phyloP scores from a whole-genome alignment of 2,113 vertebrate species.

The Rhynchomys soricoides region DNA sequence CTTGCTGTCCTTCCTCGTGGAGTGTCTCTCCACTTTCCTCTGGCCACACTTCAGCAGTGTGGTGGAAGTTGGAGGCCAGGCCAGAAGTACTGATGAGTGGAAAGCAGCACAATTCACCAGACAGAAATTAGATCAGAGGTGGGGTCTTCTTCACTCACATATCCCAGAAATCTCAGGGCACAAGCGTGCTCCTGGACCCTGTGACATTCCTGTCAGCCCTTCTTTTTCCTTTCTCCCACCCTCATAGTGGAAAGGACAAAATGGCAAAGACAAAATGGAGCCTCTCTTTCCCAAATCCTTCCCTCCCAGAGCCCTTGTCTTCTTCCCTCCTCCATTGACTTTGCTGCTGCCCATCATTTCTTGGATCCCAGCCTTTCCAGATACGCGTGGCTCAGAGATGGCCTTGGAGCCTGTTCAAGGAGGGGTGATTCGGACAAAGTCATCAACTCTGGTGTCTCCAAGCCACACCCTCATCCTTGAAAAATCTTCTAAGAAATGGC shows the following conservation, averaged over 20 bases:
- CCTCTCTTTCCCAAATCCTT: background rate
- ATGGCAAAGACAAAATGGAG: background rate
- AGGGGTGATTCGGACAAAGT: background rate
- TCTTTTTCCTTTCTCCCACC: background rate
- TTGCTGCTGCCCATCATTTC: background rate
- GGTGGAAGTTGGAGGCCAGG: background rate
- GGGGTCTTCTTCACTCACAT: background rate
- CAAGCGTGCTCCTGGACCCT: accelerated
- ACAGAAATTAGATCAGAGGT: background rate
- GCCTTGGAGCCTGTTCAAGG: background rate
- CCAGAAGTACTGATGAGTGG: background rate
- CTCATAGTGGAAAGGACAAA: background rate
- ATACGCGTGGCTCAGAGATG: background rate
- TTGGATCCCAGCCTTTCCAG: background rate
- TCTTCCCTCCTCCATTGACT: too few species aligned
- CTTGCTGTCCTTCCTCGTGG: background rate
- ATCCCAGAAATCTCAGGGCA: background rate
- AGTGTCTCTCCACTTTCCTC: too few species aligned
- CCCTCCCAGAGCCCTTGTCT: background rate
- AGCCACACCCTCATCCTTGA: background rate
- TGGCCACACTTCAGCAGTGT: too few species aligned
- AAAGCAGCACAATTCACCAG: background rate
- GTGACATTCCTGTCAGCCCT: background rate
- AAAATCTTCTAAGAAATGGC: background rate
- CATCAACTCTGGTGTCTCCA: accelerated